Evolutionary conservation across 1,140 invertebrate species (phyloP).

Genomic region (Acromyrmex echinatior): DNA sequence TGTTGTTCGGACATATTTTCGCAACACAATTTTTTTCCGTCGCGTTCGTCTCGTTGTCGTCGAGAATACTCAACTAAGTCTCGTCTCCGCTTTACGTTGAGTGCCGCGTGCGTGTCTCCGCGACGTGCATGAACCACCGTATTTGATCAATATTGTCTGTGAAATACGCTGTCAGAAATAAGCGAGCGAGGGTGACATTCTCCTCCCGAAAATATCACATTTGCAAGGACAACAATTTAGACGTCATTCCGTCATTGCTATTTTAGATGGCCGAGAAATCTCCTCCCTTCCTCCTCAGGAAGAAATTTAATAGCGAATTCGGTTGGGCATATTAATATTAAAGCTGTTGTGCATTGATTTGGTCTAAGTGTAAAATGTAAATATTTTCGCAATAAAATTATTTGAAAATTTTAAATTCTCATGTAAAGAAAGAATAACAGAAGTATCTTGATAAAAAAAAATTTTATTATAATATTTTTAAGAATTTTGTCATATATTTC

Average conservation of each 20-base stretch:
- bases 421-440: too few species aligned
- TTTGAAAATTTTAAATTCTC: too few species aligned
- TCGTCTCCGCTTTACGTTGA: not conserved
- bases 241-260: not conserved
- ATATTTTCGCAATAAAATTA: too few species aligned
- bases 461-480: too few species aligned
- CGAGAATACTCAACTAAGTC: constrained; percentile 13
- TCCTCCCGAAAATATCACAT: not conserved
- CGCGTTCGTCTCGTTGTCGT: constrained; percentile 6
- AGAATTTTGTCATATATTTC: too few species aligned
- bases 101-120: not conserved
- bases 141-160: constrained; percentile 80
- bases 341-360: too few species aligned
- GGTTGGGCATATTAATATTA: too few species aligned
- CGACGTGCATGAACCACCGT: constrained; percentile 52
- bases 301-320: not conserved
- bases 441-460: too few species aligned
- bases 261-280: not conserved
- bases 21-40: not conserved
- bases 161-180: constrained; percentile 59
- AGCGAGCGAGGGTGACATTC: not conserved
- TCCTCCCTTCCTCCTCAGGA: too few species aligned
- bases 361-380: too few species aligned
- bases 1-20: constrained; percentile 35
- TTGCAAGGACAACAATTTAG: not conserved